Base-by-base conservation (phyloP, 2,797 vertebrate genomes). In the Danio aesculapii region DNA sequence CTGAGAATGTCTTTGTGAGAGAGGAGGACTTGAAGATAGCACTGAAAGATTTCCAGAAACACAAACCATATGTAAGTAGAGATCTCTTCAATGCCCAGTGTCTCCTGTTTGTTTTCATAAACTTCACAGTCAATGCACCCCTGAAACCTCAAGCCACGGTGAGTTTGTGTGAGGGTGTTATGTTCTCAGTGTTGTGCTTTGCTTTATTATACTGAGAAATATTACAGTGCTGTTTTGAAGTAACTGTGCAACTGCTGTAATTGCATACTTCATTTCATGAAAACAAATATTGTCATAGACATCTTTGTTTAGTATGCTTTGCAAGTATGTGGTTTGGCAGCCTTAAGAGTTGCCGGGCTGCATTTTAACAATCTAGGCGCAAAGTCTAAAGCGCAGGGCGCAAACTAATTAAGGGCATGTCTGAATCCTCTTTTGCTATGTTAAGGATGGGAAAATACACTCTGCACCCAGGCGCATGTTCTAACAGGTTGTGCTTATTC, bases 61-160 rank as follows among this genome's bases (percentile, higher is more conserved):
- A 87, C 9, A 79, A 93, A 94, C 91, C 93, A 92, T 91, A 92
- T 93, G 92, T 86, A 86, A 81, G 86, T 52, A 72, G 88, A 72
- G 88, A 90, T 87, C 83, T 80, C 83, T 87, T 89, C 90, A 87
- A 89, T 85, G 84, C 86, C 84, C 87, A 84, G 90, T 90, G 90
- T 92, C 90, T 88, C 87, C 88, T 88, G 89, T 91, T 90, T 93
- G 91, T 92, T 93, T 93, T 86, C 89, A 89, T 92, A 90, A 90
- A 84, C 77, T 84, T 84, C 66, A 70, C 9, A 77, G 83, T 75
- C 76, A 78, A 57, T 53, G 67, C 59, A 59, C 19, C 43, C 46
- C 47, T 10, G 63, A 67, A 75, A 46, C 61, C 46, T 13, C 59
- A 66, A 67, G 64, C 70, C 59, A 47, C 19, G 49, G 53, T 43